Evolutionary conservation across 2,113 vertebrate genomes (phyloP).

Genomic region (Hydrochoerus hydrochaeris): DNA sequence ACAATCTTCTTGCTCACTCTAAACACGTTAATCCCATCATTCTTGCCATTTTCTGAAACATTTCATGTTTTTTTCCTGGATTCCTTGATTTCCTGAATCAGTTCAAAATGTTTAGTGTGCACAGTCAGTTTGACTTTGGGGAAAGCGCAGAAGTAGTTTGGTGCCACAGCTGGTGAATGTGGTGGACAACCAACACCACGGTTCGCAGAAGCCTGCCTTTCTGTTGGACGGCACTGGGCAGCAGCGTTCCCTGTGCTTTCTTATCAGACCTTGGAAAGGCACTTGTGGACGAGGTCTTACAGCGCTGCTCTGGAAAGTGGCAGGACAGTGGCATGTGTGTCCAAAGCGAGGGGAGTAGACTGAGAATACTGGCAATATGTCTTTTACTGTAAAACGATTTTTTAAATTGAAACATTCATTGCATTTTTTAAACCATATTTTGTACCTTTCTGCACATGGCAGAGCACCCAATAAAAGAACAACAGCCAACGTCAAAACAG

Average conservation of each 20-base stretch:
- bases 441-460: not conserved
- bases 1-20: not conserved
- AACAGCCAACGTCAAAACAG: not conserved
- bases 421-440: not conserved
- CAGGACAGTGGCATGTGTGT: not conserved
- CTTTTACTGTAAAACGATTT: not conserved
- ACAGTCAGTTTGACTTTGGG: not conserved
- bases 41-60: not conserved
- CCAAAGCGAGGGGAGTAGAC: not conserved
- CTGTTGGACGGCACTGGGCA: not conserved
- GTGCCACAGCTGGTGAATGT: not conserved
- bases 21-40: not conserved
- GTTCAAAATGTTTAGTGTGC: not conserved
- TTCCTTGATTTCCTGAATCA: not conserved
- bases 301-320: not conserved
- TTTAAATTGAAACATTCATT: not conserved
- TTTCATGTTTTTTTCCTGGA: not conserved
- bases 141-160: not conserved
- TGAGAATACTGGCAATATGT: not conserved
- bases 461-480: not conserved
- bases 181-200: rapidly evolving
- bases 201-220: not conserved
- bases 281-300: not conserved
- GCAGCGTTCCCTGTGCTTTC: not conserved
- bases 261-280: not conserved